phyloP scores from a whole-genome alignment of 2,888 invertebrate species.

The Cataglyphis altisquamis region DNA sequence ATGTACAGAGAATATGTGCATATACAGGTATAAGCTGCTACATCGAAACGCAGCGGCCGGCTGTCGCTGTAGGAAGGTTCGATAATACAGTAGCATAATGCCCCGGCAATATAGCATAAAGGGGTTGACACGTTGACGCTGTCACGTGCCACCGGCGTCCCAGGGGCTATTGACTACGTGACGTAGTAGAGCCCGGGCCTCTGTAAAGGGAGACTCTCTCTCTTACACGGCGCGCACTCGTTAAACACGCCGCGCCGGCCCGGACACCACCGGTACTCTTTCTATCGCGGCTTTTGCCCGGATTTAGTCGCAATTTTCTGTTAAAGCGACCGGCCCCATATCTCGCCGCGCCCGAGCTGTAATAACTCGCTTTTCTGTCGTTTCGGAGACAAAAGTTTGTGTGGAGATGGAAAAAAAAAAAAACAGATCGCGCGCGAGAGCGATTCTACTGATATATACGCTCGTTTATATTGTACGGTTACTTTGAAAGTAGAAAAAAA shows the following conservation, averaged over 20 bases:
- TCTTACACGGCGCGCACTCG: constrained; percentile 64
- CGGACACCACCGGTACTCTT: constrained; percentile 15
- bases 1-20: neutral
- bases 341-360: constrained; percentile 32
- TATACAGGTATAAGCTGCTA: constrained; percentile 42
- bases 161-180: constrained; percentile 75
- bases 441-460: neutral
- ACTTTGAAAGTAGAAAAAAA: neutral
- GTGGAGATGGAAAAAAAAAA: neutral
- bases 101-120: constrained; percentile 76
- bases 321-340: constrained; percentile 33
- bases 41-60: constrained; percentile 62
- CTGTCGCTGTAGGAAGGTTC: constrained; percentile 69
- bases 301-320: constrained; percentile 53
- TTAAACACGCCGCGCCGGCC: constrained; percentile 60
- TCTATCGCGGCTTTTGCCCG: constrained; percentile 27
- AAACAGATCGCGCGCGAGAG: neutral
- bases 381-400: constrained; percentile 22
- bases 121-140: constrained; percentile 77
- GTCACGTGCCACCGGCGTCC: constrained; percentile 76
- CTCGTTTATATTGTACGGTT: neutral
- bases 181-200: constrained; percentile 62
- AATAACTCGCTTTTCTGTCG: constrained; percentile 50
- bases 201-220: constrained; percentile 60
- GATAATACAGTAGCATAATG: constrained; percentile 77